These are phyloP conservation scores for Rattus rattus DNA, from an alignment of 2,113 vertebrate genomes.

Conservation along the genomic window DNA sequence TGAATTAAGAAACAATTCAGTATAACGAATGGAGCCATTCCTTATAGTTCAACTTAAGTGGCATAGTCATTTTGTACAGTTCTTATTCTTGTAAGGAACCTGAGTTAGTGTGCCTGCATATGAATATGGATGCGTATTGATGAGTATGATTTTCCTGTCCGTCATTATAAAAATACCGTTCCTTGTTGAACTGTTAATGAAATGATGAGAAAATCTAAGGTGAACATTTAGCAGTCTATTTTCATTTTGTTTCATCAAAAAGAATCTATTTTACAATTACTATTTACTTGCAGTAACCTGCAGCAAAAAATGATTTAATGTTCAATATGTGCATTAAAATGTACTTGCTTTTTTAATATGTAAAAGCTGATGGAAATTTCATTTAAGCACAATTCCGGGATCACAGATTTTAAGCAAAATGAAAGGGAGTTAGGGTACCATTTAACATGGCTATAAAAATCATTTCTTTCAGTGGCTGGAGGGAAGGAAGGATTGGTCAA, in stretches of 20 bases:
- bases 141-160: slow-evolving; percentile 72
- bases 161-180: slow-evolving; percentile 73
- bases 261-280: slow-evolving; percentile 87
- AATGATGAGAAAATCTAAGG: slow-evolving; percentile 84
- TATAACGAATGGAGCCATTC: slow-evolving; percentile 68
- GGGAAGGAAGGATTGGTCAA: slow-evolving; percentile 79
- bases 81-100: slow-evolving; percentile 41
- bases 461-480: slow-evolving; percentile 80
- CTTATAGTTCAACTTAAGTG: slow-evolving; percentile 17
- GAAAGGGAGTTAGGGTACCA: slow-evolving; percentile 82
- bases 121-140: slow-evolving; percentile 65
- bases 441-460: slow-evolving; percentile 83
- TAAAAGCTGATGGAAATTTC: slow-evolving; percentile 86
- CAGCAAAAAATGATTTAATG: slow-evolving; percentile 86
- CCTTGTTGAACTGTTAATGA: slow-evolving; percentile 83
- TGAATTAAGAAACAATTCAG: slow-evolving; percentile 71
- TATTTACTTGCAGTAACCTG: slow-evolving; percentile 86
- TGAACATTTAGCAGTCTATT: slow-evolving; percentile 83
- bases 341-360: slow-evolving; percentile 84
- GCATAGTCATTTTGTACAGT: slow-evolving; percentile 1
- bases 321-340: slow-evolving; percentile 86
- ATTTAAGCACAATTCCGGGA: slow-evolving; percentile 85
- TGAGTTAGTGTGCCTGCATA: slow-evolving; percentile 42
- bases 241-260: slow-evolving; percentile 86
- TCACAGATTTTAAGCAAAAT: slow-evolving; percentile 84